These are phyloP conservation scores for Ctenoplectra terminalis DNA, from an alignment of 1,140 invertebrate species.

Conservation along the genomic window DNA sequence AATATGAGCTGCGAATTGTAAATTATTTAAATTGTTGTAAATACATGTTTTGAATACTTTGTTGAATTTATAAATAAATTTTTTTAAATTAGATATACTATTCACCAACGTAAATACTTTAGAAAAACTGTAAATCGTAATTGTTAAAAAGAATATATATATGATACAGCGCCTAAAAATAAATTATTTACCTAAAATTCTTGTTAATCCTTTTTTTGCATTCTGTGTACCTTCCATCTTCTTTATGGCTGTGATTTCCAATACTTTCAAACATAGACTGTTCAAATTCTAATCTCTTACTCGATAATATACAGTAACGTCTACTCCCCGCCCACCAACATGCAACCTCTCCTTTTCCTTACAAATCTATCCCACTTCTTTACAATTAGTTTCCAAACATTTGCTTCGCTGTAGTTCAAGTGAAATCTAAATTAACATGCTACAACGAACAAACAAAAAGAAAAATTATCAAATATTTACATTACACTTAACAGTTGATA, in stretches of 20 bases:
- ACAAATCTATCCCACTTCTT: constrained; percentile 14
- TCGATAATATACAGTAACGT: constrained; percentile 45
- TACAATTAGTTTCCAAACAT: constrained; percentile 20
- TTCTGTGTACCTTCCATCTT: constrained; percentile 24
- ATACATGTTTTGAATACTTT: not conserved
- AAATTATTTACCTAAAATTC: constrained; percentile 1
- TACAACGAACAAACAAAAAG: not conserved
- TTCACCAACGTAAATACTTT: no score
- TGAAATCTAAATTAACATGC: not conserved
- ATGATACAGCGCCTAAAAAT: not conserved
- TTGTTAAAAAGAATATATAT: not conserved
- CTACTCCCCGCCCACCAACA: constrained; percentile 34
- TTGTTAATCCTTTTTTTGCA: constrained; percentile 24
- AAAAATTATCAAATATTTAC: not conserved
- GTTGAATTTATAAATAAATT: not conserved
- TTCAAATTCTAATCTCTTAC: constrained; percentile 58
- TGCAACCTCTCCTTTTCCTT: constrained; percentile 29
- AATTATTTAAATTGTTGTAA: not conserved
- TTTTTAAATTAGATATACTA: not conserved
- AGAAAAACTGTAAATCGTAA: not conserved
- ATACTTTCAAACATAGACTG: constrained; percentile 32
- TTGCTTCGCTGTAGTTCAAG: not conserved
- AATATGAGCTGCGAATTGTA: not conserved
- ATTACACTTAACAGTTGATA: not conserved
- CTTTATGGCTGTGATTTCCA: constrained; percentile 51